Conservation (phyloP, 1,140 invertebrate genomes). For the Caenorhabditis remanei region DNA sequence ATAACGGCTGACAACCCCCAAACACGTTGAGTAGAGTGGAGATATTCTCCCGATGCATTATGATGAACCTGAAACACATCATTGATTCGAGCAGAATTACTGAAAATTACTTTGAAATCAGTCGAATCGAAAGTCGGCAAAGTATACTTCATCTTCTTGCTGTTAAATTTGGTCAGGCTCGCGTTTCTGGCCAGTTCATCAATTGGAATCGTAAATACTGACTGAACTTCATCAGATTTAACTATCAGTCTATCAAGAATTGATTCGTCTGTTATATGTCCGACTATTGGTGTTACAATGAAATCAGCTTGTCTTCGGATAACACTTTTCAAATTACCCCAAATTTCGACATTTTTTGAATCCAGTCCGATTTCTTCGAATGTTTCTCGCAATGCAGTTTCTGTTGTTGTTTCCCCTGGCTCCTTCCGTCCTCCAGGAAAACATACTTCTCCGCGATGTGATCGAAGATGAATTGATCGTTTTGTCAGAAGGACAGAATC, state of each 20-base stretch:
- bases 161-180: background rate
- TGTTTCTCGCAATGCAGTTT: constrained; percentile 55
- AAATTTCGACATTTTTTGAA: constrained; percentile 24
- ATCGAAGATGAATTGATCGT: constrained; percentile 52
- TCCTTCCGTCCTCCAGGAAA: constrained; percentile 53
- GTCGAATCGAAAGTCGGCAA: constrained; percentile 9
- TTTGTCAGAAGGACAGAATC: constrained; percentile 56
- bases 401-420: constrained; percentile 8
- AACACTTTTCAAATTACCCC: constrained; percentile 49
- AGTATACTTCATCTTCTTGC: constrained; percentile 33
- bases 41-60: background rate
- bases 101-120: constrained; percentile 3
- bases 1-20: constrained; percentile 30
- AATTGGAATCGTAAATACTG: constrained; percentile 16
- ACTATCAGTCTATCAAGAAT: background rate
- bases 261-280: background rate
- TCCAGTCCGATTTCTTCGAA: constrained; percentile 50
- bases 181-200: constrained; percentile 1
- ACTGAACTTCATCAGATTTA: constrained; percentile 28
- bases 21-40: constrained; percentile 14
- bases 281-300: constrained; percentile 40
- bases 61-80: constrained; percentile 11
- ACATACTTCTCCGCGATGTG: constrained; percentile 59
- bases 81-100: background rate
- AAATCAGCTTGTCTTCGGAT: background rate